Conservation (phyloP, 2,888 invertebrate genomes). For the Mesorhabditis spiculigera region DNA sequence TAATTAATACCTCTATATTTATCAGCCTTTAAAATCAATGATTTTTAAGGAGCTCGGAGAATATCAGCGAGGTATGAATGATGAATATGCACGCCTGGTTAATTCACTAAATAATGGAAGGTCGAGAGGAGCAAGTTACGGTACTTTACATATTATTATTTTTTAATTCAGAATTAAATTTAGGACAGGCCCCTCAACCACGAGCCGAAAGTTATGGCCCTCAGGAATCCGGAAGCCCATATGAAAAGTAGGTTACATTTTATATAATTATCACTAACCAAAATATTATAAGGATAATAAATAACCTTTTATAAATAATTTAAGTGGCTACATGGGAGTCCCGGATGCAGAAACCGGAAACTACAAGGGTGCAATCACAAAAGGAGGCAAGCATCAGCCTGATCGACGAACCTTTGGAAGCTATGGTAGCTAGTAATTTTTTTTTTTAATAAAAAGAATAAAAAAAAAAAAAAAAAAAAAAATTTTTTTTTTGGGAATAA, state of each 20-base stretch:
- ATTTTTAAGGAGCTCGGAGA: constrained; percentile 10
- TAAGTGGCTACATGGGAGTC: constrained; percentile 16
- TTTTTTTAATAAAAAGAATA: neutral
- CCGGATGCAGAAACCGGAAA: constrained; percentile 15
- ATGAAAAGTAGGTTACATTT: constrained; percentile 10
- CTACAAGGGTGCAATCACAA: constrained; percentile 18
- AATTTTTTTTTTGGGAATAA: too few relatives aligned
- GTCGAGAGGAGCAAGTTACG: constrained; percentile 7
- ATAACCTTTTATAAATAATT: neutral
- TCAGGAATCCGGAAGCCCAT: constrained; percentile 14
- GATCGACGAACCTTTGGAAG: constrained; percentile 18
- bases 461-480: neutral
- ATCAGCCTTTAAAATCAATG: neutral
- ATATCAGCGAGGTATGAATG: constrained; percentile 9
- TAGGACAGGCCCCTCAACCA: constrained; percentile 3
- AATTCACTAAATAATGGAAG: constrained; percentile 14
- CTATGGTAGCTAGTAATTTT: constrained; percentile 12
- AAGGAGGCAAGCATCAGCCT: constrained; percentile 9
- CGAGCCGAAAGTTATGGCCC: neutral
- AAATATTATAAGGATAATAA: neutral
- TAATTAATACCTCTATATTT: neutral
- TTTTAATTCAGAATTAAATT: too few relatives aligned
- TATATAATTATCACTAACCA: too few relatives aligned
- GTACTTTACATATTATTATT: neutral
- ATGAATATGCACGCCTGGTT: constrained; percentile 14